phyloP scores from a whole-genome alignment of 2,888 invertebrate genomes.

The Buathra laborator region DNA sequence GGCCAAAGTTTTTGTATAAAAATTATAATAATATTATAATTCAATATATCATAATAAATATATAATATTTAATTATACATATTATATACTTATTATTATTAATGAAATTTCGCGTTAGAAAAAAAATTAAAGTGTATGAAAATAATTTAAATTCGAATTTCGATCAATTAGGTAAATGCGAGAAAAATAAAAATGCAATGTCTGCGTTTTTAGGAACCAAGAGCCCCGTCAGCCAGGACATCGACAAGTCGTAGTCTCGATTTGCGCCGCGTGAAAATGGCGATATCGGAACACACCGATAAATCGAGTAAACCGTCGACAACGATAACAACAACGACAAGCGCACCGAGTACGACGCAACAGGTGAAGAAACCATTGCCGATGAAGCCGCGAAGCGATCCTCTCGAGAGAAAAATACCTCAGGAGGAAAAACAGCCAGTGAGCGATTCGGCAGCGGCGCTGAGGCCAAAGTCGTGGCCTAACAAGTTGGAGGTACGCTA shows the following conservation, averaged over 20 bases:
- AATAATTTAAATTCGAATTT: too few relatives aligned
- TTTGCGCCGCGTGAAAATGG: conserved; percentile 84
- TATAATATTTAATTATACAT: too few relatives aligned
- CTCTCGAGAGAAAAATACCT: conserved; percentile 81
- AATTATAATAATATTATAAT: too few relatives aligned
- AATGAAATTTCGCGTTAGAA: too few relatives aligned
- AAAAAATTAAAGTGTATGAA: too few relatives aligned
- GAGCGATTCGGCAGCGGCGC: conserved; percentile 70
- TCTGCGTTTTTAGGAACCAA: conserved; percentile 75
- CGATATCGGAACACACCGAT: conserved; percentile 83
- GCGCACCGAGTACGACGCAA: conserved; percentile 66
- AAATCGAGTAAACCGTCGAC: conserved; percentile 78
- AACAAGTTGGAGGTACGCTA: conserved; percentile 82
- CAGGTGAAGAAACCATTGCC: conserved; percentile 75
- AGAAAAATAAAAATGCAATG: too few relatives aligned
- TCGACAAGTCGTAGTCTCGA: conserved; percentile 81
- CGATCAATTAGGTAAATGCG: too few relatives aligned
- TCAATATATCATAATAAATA: too few relatives aligned
- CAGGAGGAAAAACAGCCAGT: conserved; percentile 78
- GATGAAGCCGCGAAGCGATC: conserved; percentile 83
- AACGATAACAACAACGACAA: conserved; percentile 65
- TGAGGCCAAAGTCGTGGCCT: conserved; percentile 83
- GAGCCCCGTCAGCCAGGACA: conserved; percentile 77
- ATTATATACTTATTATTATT: too few relatives aligned
- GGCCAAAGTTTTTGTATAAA: too few relatives aligned